Evolutionary conservation across 2,113 vertebrate genomes (phyloP), one percentile per base, ranked within the genome.

Genomic region (Ariopsis seemanni): DNA sequence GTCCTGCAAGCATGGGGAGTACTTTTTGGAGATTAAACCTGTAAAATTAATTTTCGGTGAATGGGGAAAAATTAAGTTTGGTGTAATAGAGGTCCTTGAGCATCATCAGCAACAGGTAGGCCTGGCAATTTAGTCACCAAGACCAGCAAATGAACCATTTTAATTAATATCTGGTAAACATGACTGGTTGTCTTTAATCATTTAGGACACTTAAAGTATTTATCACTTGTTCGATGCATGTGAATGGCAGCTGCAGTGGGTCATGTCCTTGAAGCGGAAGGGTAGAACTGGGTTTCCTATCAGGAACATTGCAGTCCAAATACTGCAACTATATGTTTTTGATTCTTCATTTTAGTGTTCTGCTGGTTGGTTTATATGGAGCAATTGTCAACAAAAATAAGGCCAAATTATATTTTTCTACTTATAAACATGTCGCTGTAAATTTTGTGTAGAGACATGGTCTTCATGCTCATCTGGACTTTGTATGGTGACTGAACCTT

Each of bases 21-120:
- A 0, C 20, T 18, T 57, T 75, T 27, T 81, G 4, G 15, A 20
- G n/a, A n/a, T 53, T 10, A 20, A 57, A 17, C 15, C 7, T 80
- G 15, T 58, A 20, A 80, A 58, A 58, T 58, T 18, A 79, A 55
- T 6, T 1, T 0, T 30, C 15, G 30, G 58, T 42, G 18, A 42
- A 25, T 48, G 17, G 27, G 27, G 14, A 57, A 3, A 79, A 7
- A 53, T 17, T 6, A 58, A 10, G 17, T 34, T 62, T 0, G 10
- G 4, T 82, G 30, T 34, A 20, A 5, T 80, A 5, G 12, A 80
- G 57, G 30, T 42, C 2, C 30, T 62, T 62, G 30, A 42, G 10
- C 30, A 25, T 48, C 18, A 82, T 62, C 57, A 82, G 79, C 79
- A 82, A 48, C 79, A 82, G 79, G 79, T 82, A 62, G 79, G 79